Evolutionary conservation across 2,888 invertebrate species (phyloP).

Genomic region (Philereme transversata): DNA sequence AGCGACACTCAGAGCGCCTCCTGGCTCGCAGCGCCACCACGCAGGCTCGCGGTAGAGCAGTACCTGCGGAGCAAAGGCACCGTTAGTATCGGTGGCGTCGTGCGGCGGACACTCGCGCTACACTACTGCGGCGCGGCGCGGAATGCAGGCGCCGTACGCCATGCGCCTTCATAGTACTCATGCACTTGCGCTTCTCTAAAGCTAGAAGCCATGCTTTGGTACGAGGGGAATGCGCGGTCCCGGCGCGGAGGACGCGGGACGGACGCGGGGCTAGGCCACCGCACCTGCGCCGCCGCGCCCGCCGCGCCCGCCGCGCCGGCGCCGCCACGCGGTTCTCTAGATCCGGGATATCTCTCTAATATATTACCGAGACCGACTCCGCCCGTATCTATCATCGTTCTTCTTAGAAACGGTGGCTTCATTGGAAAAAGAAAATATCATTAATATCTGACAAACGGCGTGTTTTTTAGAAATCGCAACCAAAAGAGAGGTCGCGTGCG

Average conservation of each 20-base stretch:
- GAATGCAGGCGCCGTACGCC: background rate
- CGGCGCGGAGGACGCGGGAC: too few species aligned
- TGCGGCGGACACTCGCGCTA: background rate
- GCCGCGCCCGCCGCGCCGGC: conserved; percentile 6
- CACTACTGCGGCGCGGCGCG: background rate
- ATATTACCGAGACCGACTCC: conserved; percentile 57
- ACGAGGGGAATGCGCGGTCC: background rate
- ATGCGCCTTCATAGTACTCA: conserved; percentile 15
- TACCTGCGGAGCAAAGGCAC: conserved; percentile 4
- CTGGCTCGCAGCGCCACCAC: conserved; percentile 35
- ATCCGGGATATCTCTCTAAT: conserved; percentile 36
- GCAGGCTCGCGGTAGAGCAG: conserved; percentile 4
- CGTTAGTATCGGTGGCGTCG: background rate
- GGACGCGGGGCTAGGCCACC: too few species aligned
- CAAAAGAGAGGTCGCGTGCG: too few species aligned
- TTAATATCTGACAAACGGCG: background rate
- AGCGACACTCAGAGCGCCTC: conserved; percentile 32
- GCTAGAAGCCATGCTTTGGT: conserved; percentile 22
- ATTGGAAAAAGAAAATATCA: conserved; percentile 49
- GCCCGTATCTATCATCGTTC: conserved; percentile 47
- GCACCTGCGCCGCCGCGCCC: conserved; percentile 4
- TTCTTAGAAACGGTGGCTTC: conserved; percentile 76
- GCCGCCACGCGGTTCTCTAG: conserved; percentile 27
- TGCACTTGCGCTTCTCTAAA: conserved; percentile 3
- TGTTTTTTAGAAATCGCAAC: too few species aligned